Conservation (phyloP, 2,113 vertebrate species). For the Dascyllus trimaculatus region DNA sequence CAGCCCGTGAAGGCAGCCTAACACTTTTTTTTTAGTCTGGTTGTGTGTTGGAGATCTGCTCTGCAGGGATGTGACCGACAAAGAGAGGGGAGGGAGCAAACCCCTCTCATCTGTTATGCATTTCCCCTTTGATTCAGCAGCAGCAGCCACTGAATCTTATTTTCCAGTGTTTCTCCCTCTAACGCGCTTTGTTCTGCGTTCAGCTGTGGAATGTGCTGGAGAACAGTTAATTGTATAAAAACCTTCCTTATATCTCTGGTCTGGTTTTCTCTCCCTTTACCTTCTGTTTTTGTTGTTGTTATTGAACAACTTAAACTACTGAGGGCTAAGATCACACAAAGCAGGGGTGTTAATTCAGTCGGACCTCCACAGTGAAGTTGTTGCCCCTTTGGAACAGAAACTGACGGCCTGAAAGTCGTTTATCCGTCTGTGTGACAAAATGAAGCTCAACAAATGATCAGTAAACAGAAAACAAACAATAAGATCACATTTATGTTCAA, state of each 20-base stretch:
- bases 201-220: slow-evolving; percentile 66
- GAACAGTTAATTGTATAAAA: slow-evolving; percentile 57
- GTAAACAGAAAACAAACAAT: not conserved
- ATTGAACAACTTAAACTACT: slow-evolving; percentile 6
- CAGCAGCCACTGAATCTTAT: slow-evolving; percentile 80
- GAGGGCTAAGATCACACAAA: slow-evolving; percentile 35
- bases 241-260: slow-evolving; percentile 31
- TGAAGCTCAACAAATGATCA: not conserved
- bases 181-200: slow-evolving; percentile 73
- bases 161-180: slow-evolving; percentile 77
- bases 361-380: slow-evolving; percentile 10
- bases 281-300: not conserved
- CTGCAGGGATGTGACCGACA: slow-evolving; percentile 81
- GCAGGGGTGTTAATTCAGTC: slow-evolving; percentile 15
- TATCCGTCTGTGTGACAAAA: slow-evolving; percentile 12
- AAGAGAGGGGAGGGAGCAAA: slow-evolving; percentile 71
- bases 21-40: slow-evolving; percentile 43
- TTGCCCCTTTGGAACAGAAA: slow-evolving; percentile 1
- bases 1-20: slow-evolving; percentile 45
- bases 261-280: slow-evolving; percentile 40
- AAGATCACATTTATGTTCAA: not conserved
- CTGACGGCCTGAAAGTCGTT: not conserved
- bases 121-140: slow-evolving; percentile 82
- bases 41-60: slow-evolving; percentile 68
- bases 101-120: slow-evolving; percentile 84